Evolutionary conservation across 1,140 invertebrate genomes (phyloP).

Genomic region (Pteromalus puparum): DNA sequence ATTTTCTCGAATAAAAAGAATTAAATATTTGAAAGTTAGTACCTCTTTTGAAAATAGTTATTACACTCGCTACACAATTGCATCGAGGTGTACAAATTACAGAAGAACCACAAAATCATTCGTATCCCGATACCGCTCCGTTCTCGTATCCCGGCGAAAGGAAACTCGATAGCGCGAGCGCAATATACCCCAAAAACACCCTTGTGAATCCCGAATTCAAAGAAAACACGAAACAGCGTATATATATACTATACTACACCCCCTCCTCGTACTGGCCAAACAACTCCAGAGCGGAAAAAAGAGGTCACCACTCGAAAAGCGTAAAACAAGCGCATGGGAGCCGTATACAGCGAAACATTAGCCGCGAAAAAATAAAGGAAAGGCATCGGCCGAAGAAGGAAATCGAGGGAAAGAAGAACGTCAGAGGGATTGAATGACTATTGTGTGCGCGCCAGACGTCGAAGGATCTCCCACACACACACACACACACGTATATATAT

Average conservation of each 20-base stretch:
- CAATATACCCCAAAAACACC: too few species aligned
- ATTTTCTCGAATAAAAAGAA: too few species aligned
- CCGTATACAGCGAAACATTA: neutral
- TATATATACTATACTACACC: too few species aligned
- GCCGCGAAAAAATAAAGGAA: neutral
- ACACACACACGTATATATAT: neutral
- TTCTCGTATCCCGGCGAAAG: neutral
- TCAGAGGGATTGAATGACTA: slow-evolving; percentile 20
- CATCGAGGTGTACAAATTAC: too few species aligned
- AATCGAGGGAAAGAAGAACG: slow-evolving; percentile 20
- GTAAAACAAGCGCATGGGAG: neutral
- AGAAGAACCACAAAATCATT: too few species aligned
- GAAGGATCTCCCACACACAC: neutral
- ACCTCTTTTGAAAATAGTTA: too few species aligned
- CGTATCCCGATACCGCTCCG: too few species aligned
- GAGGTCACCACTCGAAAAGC: neutral
- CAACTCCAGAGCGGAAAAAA: too few species aligned
- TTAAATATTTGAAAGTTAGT: too few species aligned
- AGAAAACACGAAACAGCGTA: neutral
- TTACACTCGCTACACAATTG: too few species aligned
- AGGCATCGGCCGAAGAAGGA: slow-evolving; percentile 12
- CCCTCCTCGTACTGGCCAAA: too few species aligned
- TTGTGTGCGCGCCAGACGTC: slow-evolving; percentile 2
- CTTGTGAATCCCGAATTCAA: neutral
- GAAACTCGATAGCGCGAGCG: neutral